A percentile compares a stretch with the other conserved stretches of the same genome.
These are phyloP conservation scores for Odontomachus brunneus DNA, from an alignment of 1,140 invertebrate species.

Conservation along the genomic window DNA sequence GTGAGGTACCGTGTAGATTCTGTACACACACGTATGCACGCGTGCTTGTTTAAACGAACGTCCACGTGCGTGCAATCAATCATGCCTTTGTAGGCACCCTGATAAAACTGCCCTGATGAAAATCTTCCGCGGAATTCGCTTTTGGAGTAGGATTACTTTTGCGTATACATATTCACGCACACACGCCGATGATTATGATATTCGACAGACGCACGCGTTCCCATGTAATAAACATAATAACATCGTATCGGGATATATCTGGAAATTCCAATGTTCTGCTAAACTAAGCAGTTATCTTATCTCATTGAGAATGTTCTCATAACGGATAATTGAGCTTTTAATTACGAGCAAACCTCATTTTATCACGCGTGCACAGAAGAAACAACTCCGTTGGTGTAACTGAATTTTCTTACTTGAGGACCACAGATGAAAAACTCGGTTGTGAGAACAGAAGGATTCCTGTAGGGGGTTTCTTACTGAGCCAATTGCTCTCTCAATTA, in stretches of 20 bases:
- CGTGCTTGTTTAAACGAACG: constrained; percentile 17
- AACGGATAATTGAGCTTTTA: neutral
- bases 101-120: constrained; percentile 27
- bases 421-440: no score
- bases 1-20: neutral
- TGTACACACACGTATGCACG: neutral
- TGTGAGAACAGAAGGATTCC: no score
- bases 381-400: no score
- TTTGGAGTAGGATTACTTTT: constrained; percentile 4
- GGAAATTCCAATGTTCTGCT: neutral
- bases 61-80: constrained; percentile 36
- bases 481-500: no score
- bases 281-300: constrained; percentile 2
- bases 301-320: neutral
- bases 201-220: neutral
- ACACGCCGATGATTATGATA: neutral
- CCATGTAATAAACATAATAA: constrained; percentile 6
- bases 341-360: neutral
- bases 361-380: neutral
- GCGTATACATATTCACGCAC: constrained; percentile 1
- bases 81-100: constrained; percentile 27
- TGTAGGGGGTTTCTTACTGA: no score
- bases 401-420: no score
- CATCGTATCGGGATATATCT: neutral
- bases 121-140: constrained; percentile 25